These are phyloP conservation scores for Panthera leo DNA, from an alignment of 2,113 vertebrate genomes.

Conservation along the genomic window DNA sequence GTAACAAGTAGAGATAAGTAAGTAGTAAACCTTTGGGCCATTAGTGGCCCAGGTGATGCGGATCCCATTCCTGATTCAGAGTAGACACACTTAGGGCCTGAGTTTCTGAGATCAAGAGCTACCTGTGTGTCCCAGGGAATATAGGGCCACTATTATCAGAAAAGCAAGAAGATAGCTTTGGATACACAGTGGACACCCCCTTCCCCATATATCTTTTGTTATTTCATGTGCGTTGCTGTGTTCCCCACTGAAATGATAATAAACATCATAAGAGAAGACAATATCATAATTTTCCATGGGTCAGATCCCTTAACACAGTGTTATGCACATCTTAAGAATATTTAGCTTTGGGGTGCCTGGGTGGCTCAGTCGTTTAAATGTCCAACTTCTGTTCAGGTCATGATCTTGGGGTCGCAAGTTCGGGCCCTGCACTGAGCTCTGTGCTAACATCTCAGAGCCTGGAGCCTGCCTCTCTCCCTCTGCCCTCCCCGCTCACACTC, in stretches of 20 bases:
- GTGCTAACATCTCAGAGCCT: too few species aligned
- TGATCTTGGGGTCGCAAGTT: too few species aligned
- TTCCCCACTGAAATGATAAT: not conserved
- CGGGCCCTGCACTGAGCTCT: too few species aligned
- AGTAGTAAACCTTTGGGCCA: not conserved
- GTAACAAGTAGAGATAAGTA: not conserved
- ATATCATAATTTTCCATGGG: not conserved
- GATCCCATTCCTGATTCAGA: not conserved
- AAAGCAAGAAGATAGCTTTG: not conserved
- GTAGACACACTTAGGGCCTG: not conserved
- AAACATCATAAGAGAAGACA: not conserved
- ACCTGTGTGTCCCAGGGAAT: not conserved
- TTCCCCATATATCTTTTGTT: not conserved
- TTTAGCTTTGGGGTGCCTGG: not conserved
- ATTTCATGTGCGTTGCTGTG: not conserved
- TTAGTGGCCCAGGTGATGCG: not conserved
- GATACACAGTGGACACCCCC: not conserved
- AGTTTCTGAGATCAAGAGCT: not conserved
- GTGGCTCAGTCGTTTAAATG: too few species aligned
- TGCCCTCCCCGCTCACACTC: too few species aligned
- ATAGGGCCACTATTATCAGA: fast-evolving
- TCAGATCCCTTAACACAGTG: not conserved
- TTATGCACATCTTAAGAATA: not conserved
- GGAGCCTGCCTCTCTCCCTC: too few species aligned
- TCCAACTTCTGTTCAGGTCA: too few species aligned